Evolutionary conservation across 2,888 invertebrate species (phyloP), one percentile per base, ranked within the genome.

Genomic region (Corbicula japonica): DNA sequence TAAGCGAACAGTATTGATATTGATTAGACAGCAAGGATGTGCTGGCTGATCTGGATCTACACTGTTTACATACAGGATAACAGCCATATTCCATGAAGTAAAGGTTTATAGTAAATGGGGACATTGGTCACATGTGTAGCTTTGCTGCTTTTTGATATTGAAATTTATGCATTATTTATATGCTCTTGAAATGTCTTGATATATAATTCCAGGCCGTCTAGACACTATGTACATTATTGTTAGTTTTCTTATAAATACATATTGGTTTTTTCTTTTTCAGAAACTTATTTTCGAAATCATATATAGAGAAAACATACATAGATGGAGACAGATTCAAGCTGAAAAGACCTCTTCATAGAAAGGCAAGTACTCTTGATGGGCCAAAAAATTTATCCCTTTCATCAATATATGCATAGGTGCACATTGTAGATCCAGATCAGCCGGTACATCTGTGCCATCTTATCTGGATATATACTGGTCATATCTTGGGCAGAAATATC

Each of bases 201-300:
- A 48, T 48, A 8, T 48, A 48, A 48, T 48, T 6, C 21, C 48
- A 48, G 26, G 48, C 8, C 21, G n/a, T 10, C 26, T 48, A 26
- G 21, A 23, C 48, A 48, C 21, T n/a, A 1, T 48, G 8, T 48
- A 1, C 4, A 48, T 48, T 48, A 48, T 23, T 8, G 18, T 48
- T 21, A 21, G 8, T 3, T 3, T 5, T 26, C 26, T 21, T 48
- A n/a, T 6, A 28, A 23, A 12, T 23, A 32, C 28, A n/a, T 48
- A 48, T 48, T 48, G 48, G 5, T 12, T 56, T 44, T 35, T 69
- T 76, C 38, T 56, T 56, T 87, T 86, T 38, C 86, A 91, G 90
- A 76, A 70, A 87, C 62, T 79, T 91, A 30, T 89, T 91, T 76
- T 76, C 89, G 50, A 84, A 84, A 38, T 73, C 87, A 26, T 91